Percentiles rank a stretch among this genome's conserved stretches.
These are phyloP conservation scores for Caenorhabditis drosophilae DNA, from an alignment of 2,888 invertebrate species.

Conservation along the genomic window DNA sequence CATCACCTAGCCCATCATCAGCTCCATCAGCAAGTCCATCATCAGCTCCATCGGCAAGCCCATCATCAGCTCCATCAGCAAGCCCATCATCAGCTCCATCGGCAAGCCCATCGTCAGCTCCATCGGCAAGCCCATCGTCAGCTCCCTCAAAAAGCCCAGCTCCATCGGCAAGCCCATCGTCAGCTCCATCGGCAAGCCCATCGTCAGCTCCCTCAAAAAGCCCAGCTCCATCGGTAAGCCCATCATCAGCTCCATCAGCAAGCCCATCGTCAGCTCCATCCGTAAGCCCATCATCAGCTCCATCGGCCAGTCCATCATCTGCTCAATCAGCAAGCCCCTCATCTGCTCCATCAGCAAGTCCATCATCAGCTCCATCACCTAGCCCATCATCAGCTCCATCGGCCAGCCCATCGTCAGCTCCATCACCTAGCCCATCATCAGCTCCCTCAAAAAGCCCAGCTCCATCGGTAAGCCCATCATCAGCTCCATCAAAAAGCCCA, in stretches of 20 bases:
- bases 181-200: background rate
- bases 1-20: too few relatives aligned
- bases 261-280: background rate
- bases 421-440: too few relatives aligned
- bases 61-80: too few relatives aligned
- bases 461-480: too few relatives aligned
- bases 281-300: constrained; percentile 3
- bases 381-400: background rate
- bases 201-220: background rate
- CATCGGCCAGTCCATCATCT: too few relatives aligned
- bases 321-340: too few relatives aligned
- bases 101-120: background rate
- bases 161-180: background rate
- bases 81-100: constrained; percentile 1
- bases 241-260: background rate
- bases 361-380: background rate
- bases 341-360: too few relatives aligned
- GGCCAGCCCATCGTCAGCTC: background rate
- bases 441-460: too few relatives aligned
- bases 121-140: background rate
- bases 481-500: too few relatives aligned
- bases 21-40: too few relatives aligned
- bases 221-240: background rate
- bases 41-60: too few relatives aligned
- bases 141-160: background rate